Evolutionary conservation across 2,797 vertebrate genomes (phyloP).

Genomic region (Passerculus sandwichensis): DNA sequence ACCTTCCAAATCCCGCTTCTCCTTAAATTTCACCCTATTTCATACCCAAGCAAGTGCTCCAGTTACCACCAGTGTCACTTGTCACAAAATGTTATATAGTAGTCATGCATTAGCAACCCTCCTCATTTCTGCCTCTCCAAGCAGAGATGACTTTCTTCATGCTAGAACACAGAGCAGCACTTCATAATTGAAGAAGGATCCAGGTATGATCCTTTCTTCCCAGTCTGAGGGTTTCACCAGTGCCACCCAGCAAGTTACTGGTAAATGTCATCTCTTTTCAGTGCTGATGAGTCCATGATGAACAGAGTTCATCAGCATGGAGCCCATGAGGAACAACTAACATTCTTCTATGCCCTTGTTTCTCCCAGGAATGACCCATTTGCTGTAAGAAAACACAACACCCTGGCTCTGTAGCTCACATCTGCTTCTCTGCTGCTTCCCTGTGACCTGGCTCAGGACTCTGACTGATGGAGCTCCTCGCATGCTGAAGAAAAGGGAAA

Average conservation of each 20-base stretch:
- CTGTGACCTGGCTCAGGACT: background rate
- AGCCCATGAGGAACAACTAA: background rate
- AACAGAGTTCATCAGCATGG: background rate
- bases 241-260: background rate
- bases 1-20: background rate
- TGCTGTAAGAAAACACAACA: background rate
- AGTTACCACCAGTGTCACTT: background rate
- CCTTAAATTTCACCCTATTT: background rate
- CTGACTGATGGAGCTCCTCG: background rate
- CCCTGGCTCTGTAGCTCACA: background rate
- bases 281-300: background rate
- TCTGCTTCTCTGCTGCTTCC: background rate
- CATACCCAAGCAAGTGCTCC: background rate
- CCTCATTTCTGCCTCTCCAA: background rate
- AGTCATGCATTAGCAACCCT: rapidly evolving
- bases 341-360: background rate
- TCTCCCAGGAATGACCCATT: background rate
- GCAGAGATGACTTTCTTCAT: background rate
- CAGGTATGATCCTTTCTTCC: background rate
- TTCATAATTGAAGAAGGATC: background rate
- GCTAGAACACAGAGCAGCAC: background rate
- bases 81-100: background rate
- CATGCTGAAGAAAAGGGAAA: rapidly evolving
- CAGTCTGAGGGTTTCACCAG: background rate
- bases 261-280: background rate